Percentiles rank a stretch among this genome's conserved stretches.
phyloP scores from a whole-genome alignment of 2,113 vertebrate species.

The Isurus oxyrinchus region DNA sequence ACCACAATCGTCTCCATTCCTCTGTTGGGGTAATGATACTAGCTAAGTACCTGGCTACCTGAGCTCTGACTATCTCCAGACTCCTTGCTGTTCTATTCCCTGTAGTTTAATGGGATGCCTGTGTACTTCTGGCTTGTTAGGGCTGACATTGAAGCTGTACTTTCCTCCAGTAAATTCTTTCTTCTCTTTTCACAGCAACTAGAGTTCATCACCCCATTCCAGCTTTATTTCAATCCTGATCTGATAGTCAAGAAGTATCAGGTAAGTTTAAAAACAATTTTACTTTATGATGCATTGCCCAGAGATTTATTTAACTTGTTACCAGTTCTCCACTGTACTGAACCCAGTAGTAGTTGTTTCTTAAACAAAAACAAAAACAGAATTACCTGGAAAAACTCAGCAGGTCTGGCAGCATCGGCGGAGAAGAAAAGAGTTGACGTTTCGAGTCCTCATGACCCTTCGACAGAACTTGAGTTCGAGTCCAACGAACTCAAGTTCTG shows the following conservation, averaged over 20 bases:
- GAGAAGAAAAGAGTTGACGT: too few species aligned
- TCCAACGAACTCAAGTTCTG: too few species aligned
- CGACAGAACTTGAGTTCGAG: too few species aligned
- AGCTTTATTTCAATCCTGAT: conserved; percentile 78
- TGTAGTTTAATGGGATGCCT: neutral
- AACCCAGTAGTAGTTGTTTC: neutral
- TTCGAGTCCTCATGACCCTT: too few species aligned
- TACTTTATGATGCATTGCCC: neutral
- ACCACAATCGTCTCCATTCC: neutral
- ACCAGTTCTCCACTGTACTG: neutral
- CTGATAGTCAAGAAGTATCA: conserved; percentile 73
- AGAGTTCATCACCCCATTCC: conserved; percentile 74
- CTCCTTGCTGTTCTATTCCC: neutral
- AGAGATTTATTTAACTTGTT: neutral
- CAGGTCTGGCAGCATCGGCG: too few species aligned
- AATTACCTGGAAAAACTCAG: too few species aligned
- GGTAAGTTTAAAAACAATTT: conserved; percentile 50
- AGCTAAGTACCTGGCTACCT: neutral
- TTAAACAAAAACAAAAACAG: too few species aligned
- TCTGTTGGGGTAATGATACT: neutral
- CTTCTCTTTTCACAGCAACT: conserved; percentile 60
- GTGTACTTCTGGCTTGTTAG: neutral
- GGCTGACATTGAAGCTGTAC: neutral
- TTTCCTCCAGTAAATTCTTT: neutral
- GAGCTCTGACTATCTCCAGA: neutral